Percentiles rank a stretch among this genome's conserved stretches.
These are phyloP conservation scores for Arge pagana DNA, from an alignment of 2,888 invertebrate genomes.

Conservation along the genomic window DNA sequence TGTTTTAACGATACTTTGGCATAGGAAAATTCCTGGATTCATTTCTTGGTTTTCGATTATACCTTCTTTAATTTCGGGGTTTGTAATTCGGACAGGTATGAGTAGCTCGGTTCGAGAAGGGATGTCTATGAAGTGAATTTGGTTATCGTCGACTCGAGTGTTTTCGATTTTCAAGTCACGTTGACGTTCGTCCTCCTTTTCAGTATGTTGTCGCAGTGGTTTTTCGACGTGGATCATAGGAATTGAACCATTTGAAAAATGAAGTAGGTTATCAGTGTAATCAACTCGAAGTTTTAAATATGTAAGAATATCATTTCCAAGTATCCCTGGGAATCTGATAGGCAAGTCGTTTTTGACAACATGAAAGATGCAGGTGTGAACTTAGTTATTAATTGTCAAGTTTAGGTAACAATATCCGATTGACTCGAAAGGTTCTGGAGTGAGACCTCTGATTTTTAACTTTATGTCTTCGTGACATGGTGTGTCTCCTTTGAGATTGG, in stretches of 20 bases:
- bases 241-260: background rate
- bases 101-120: background rate
- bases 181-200: no score
- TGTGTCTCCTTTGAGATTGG: constrained; percentile 8
- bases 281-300: constrained; percentile 5
- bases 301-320: constrained; percentile 19
- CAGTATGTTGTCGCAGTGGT: no score
- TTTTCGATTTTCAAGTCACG: no score
- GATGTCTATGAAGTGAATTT: background rate
- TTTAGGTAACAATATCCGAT: constrained; percentile 13
- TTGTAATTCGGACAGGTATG: background rate
- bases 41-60: background rate
- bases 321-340: constrained; percentile 14
- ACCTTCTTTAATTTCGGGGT: background rate
- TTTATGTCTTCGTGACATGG: constrained; percentile 17
- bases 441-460: constrained; percentile 18
- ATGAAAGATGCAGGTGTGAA: constrained; percentile 13
- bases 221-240: constrained; percentile 1
- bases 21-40: background rate
- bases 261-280: constrained; percentile 4
- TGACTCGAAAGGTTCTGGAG: constrained; percentile 17
- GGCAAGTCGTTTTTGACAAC: constrained; percentile 23
- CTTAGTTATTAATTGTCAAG: constrained; percentile 1
- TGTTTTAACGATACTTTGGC: background rate
- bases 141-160: no score